Conservation (phyloP, 2,888 invertebrate genomes). For the Drepanosiphum platanoidis region DNA sequence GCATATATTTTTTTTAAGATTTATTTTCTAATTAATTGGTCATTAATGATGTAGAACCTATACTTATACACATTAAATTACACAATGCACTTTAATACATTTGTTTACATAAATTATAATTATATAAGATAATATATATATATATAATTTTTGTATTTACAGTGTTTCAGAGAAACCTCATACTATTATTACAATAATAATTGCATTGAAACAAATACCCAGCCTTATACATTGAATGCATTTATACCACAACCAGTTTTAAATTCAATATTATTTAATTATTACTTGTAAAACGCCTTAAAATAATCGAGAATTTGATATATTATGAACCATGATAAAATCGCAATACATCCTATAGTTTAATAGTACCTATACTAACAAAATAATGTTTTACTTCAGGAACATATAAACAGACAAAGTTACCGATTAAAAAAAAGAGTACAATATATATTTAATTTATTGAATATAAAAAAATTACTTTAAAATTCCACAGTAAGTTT, state of each 20-base stretch:
- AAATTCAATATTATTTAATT: slow-evolving; percentile 9
- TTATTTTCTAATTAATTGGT: slow-evolving; percentile 11
- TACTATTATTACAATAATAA: neutral
- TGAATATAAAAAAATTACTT: neutral
- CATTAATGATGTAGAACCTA: slow-evolving; percentile 1
- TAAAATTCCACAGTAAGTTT: neutral
- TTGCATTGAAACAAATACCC: slow-evolving; percentile 2
- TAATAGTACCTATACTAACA: neutral
- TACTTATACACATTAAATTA: slow-evolving; percentile 35
- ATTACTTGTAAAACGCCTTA: neutral
- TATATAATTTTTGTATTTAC: slow-evolving; percentile 6
- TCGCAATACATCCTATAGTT: neutral
- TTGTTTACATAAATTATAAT: neutral
- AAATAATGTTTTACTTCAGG: slow-evolving; percentile 10
- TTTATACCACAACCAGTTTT: slow-evolving; percentile 27
- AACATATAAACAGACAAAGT: neutral
- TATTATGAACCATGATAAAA: neutral
- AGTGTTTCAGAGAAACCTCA: slow-evolving; percentile 41
- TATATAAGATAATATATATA: neutral
- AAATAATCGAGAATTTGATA: slow-evolving; percentile 15
- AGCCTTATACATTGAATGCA: neutral
- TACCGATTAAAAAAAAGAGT: neutral
- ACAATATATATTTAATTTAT: neutral
- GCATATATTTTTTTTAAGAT: neutral
- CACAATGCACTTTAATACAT: slow-evolving; percentile 24